Base-by-base conservation (phyloP, 2,888 invertebrate species). In the Pedicia rivosa region DNA sequence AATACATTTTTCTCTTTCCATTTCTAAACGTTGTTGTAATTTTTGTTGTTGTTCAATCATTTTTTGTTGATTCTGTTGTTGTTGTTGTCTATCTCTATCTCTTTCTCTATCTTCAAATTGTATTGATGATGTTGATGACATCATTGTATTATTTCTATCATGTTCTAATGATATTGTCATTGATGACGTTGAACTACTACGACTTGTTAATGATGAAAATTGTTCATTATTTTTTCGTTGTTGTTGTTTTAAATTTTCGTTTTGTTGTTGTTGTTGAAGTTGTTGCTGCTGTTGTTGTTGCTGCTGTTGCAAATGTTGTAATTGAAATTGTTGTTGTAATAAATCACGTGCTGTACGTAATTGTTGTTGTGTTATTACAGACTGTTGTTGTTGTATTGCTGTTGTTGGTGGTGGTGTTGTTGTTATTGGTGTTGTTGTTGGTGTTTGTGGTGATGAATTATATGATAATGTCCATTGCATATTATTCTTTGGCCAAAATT, bases 371-470 rank as follows among this genome's bases (percentile, higher is more conserved):
- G 34, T 28, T 29, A 36, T 28, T 32, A 42, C 29, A 24, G 35
- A 35, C 13, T 13, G 10, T 27, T 36, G 37, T 32, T 28, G 31
- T 27, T 29, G 28, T 13, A 13, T 25, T 20, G 30, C 15, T 14
- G 40, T 16, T 46, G 33, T 42, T 40, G 37, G 35, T 43, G 40
- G 30, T 43, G 38, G 40, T 38, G 40, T 27, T 42, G 39, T 29
- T 43, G 38, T 41, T 38, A 40, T 27, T 42, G 42, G 24, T 41
- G 42, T 15, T 38, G 40, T 25, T 41, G 44, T 22, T 42, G 41
- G 24, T 38, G 43, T 29, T 43, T 46, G 33, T 38, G 40, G 24
- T 33, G 28, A 31, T 36, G 35, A 36, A 20, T 35, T 38, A n/a
- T n/a, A n/a, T n/a, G n/a, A n/a, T n/a, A n/a, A n/a, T n/a, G n/a